Conservation (phyloP, 2,113 vertebrate genomes). For the Epinephelus moara region DNA sequence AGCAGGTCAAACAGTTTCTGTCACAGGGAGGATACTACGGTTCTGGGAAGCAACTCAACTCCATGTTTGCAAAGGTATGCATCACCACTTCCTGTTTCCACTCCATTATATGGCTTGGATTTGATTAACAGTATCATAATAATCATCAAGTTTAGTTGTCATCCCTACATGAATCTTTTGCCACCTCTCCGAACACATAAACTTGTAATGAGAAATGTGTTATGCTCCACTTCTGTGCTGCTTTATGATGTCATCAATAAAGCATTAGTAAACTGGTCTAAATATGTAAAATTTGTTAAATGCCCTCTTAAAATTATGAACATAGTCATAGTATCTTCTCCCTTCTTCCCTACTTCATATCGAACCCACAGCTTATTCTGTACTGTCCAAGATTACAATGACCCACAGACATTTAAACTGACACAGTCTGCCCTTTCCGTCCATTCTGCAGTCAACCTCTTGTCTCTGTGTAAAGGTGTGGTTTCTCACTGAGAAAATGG, state of each 20-base stretch:
- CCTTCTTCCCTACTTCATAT: neutral
- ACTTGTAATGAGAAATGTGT: neutral
- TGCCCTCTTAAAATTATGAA: neutral
- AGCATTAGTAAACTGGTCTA: neutral
- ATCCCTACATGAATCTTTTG: neutral
- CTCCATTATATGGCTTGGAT: neutral
- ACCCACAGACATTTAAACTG: neutral
- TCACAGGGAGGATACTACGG: constrained; percentile 99
- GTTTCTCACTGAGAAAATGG: neutral
- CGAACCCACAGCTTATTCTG: neutral
- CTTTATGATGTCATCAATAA: neutral
- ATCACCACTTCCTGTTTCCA: neutral
- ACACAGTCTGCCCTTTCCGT: neutral
- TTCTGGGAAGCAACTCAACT: constrained; percentile 98
- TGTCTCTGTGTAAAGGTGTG: neutral
- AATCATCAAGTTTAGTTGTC: neutral
- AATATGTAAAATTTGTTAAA: neutral
- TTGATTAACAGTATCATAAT: neutral
- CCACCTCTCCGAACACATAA: neutral
- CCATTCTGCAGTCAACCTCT: neutral
- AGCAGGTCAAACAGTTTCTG: constrained; percentile 98
- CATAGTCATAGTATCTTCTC: neutral
- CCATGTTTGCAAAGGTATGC: constrained; percentile 98
- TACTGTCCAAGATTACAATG: neutral
- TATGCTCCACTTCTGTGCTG: neutral